phyloP scores from a whole-genome alignment of 2,888 invertebrate species.

The Nomada fucata region DNA sequence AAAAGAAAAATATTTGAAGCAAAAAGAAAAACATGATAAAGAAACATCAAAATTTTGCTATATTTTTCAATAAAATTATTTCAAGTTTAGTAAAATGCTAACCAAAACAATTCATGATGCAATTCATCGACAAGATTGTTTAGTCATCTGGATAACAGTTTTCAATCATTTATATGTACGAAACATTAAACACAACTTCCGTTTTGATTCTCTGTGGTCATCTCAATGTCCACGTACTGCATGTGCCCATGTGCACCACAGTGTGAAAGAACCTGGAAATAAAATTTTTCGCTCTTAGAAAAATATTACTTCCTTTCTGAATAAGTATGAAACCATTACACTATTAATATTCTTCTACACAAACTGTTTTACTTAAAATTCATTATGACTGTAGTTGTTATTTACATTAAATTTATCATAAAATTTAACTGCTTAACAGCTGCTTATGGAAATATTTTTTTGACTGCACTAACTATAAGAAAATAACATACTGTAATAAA shows the following conservation, averaged over 20 bases:
- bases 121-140: conserved; percentile 55
- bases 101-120: conserved; percentile 68
- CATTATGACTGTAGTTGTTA: not conserved
- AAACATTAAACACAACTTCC: conserved; percentile 70
- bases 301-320: conserved; percentile 52
- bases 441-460: not conserved
- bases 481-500: not conserved
- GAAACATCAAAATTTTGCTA: not conserved
- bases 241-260: conserved; percentile 69
- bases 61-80: conserved; percentile 20
- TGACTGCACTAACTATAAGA: not conserved
- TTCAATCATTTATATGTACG: conserved; percentile 64
- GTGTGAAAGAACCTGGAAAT: conserved; percentile 77
- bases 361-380: conserved; percentile 17
- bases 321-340: conserved; percentile 8
- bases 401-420: not conserved
- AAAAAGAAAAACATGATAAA: not conserved
- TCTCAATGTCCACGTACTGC: conserved; percentile 73
- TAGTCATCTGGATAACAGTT: conserved; percentile 69
- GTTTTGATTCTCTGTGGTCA: conserved; percentile 72
- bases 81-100: conserved; percentile 62
- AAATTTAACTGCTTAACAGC: conserved; percentile 1
- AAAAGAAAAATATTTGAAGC: conserved; percentile 1
- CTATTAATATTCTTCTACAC: conserved; percentile 1
- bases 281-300: conserved; percentile 75